phyloP scores from a whole-genome alignment of 2,113 vertebrate species.

The Aythya baeri region DNA sequence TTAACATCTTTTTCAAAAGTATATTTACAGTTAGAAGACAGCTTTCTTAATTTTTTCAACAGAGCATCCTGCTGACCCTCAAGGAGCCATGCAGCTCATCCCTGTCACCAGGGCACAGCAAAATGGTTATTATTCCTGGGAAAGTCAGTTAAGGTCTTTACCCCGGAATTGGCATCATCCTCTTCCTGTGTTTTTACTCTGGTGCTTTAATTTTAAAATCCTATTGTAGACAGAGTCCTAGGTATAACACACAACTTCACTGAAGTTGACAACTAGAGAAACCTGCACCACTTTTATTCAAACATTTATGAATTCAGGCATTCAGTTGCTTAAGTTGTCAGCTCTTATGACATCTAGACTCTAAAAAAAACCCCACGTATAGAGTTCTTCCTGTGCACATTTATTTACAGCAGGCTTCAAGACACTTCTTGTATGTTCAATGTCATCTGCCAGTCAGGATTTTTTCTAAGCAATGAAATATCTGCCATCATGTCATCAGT shows the following conservation, averaged over 20 bases:
- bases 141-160: neutral
- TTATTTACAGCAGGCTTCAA: neutral
- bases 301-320: neutral
- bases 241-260: neutral
- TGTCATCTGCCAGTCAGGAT: neutral
- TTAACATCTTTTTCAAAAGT: rapidly evolving
- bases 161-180: neutral
- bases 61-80: neutral
- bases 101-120: neutral
- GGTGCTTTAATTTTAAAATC: neutral
- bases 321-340: neutral
- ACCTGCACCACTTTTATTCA: neutral
- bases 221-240: neutral
- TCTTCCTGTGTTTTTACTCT: neutral
- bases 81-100: too few species aligned
- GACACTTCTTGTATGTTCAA: neutral
- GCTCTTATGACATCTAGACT: neutral
- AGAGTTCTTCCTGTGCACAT: neutral
- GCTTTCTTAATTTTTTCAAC: neutral
- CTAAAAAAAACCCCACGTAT: neutral
- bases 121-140: neutral
- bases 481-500: neutral
- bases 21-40: neutral
- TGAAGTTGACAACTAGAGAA: neutral
- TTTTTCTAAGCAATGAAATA: neutral